Conservation (phyloP, 2,797 vertebrate species). For the Carduelis carduelis region DNA sequence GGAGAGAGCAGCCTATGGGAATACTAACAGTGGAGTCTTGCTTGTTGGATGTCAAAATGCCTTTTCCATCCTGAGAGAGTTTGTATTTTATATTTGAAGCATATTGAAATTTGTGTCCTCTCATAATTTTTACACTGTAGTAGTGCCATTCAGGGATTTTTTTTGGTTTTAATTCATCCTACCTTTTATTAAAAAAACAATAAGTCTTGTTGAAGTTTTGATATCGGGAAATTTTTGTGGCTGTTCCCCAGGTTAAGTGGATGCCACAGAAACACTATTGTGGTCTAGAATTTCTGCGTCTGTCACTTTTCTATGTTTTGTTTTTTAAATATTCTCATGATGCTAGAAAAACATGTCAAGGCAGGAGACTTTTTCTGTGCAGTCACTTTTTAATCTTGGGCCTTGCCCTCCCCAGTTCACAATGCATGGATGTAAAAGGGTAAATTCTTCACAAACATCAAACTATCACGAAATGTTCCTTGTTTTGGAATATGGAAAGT, state of each 20-base stretch:
- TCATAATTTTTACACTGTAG: background rate
- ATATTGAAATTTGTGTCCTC: background rate
- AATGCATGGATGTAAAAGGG: background rate
- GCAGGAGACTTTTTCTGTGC: background rate
- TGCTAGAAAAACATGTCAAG: background rate
- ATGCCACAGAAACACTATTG: background rate
- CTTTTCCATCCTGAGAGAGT: background rate
- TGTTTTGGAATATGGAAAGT: background rate
- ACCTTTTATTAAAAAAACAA: background rate
- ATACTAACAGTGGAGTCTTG: background rate
- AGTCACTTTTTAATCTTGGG: background rate
- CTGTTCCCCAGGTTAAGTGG: background rate
- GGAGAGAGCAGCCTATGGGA: background rate
- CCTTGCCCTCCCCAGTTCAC: background rate
- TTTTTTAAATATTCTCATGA: background rate
- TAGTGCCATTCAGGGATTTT: background rate
- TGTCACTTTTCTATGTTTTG: background rate
- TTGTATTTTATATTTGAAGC: background rate
- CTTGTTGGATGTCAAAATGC: background rate
- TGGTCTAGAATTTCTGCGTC: background rate
- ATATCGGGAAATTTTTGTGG: background rate
- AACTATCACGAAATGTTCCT: background rate
- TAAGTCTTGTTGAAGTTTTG: background rate
- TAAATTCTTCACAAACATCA: background rate
- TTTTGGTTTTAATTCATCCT: background rate